Base-by-base conservation (phyloP, 2,797 vertebrate genomes). In the Loris lydekkerianus region DNA sequence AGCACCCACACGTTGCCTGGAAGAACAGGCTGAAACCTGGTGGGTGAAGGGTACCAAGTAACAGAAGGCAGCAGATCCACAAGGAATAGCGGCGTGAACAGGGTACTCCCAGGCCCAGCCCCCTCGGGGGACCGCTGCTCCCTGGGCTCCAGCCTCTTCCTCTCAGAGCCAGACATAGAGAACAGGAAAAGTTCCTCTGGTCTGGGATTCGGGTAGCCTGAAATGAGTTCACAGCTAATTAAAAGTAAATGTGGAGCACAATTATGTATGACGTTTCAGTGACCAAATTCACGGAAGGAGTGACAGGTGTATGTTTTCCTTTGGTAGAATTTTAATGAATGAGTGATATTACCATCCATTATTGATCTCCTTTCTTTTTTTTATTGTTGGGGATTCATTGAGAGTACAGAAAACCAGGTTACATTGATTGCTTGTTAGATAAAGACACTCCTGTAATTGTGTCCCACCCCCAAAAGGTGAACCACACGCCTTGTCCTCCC, bases 291-390 rank as follows among this genome's bases (percentile, higher is more conserved):
- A 97, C 97, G 97, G 98, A 97, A 98, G 97, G 97, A 98, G 98
- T 97, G 97, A 98, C 96, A 95, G 98, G 93, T 97, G 96, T 96
- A 96, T 98, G 96, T 98, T 98, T 98, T 97, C 96, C 96, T 98
- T 98, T 98, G 97, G 97, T 96, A 96, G 98, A 97, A 97, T 98
- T 97, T 98, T 98, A 98, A 98, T 98, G 98, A 98, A 98, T 97
- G 97, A 98, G 97, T 96, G 94, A 76, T 97, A 97, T 97, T 97
- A 96, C 95, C 93, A 97, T 97, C 97, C 97, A 98, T 98, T 98
- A 98, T 98, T 97, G 98, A 97, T 98, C 97, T 97, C 98, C 95
- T 98, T 98, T 98, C 40, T 46, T 49, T 53, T 53, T 46, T 46
- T 46, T 10, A 46, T 46, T 46, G 46, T 46, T 46, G 46, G 46